phyloP scores from a whole-genome alignment of 2,797 vertebrate genomes.

The Sparidentex hasta region DNA sequence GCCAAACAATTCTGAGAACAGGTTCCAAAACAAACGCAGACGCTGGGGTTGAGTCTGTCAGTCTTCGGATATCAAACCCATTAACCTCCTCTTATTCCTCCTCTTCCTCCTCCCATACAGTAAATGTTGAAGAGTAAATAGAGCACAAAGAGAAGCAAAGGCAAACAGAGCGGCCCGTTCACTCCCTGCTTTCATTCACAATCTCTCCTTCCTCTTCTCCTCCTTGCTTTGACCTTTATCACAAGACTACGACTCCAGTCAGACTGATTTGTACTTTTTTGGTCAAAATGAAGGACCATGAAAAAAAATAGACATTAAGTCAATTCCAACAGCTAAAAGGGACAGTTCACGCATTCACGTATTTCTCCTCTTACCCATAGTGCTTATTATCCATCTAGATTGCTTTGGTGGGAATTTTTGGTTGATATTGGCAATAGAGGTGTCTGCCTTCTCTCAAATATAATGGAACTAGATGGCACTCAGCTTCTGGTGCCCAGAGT shows the following conservation, averaged over 20 bases:
- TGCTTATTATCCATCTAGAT: too few relatives aligned
- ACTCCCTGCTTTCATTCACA: slow-evolving; percentile 39
- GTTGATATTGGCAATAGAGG: too few relatives aligned
- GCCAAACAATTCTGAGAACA: slow-evolving; percentile 54
- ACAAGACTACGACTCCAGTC: background rate
- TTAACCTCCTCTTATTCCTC: slow-evolving; percentile 55
- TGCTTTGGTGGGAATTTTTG: too few relatives aligned
- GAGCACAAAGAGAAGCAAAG: slow-evolving; percentile 26
- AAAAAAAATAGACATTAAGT: too few relatives aligned
- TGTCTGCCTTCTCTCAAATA: too few relatives aligned
- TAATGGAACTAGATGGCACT: too few relatives aligned
- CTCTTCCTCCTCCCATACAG: slow-evolving; percentile 33
- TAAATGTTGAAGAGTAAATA: slow-evolving; percentile 38
- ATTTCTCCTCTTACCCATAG: too few relatives aligned
- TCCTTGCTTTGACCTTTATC: background rate
- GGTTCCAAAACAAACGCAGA: slow-evolving; percentile 62
- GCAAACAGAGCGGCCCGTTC: slow-evolving; percentile 32
- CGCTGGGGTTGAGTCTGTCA: slow-evolving; percentile 43
- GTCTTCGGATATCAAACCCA: slow-evolving; percentile 68
- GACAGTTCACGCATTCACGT: too few relatives aligned
- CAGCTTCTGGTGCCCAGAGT: too few relatives aligned
- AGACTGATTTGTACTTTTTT: background rate
- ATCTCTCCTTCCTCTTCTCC: background rate
- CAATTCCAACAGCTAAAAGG: too few relatives aligned
- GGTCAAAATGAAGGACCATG: too few relatives aligned